Evolutionary conservation across 2,113 vertebrate species (phyloP).

Genomic region (Charina bottae): DNA sequence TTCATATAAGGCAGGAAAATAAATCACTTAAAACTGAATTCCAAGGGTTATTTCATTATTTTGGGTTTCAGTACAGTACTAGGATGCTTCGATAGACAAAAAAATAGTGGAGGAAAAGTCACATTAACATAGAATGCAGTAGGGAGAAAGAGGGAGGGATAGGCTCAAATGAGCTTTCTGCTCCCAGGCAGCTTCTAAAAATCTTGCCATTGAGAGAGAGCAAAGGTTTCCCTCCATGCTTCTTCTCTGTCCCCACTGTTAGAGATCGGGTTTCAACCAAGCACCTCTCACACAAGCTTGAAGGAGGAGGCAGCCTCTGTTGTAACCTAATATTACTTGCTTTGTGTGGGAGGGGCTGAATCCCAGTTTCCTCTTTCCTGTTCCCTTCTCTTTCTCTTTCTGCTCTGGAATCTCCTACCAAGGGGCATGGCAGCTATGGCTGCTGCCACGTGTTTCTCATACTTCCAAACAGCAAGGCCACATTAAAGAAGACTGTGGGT

Average conservation of each 20-base stretch:
- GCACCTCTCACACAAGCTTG: no score
- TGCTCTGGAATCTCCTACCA: no score
- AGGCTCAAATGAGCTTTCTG: background rate
- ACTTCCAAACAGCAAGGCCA: no score
- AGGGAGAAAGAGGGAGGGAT: background rate
- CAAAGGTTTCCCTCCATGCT: background rate
- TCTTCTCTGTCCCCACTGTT: background rate
- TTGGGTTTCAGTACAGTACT: background rate
- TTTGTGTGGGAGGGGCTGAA: no score
- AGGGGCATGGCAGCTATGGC: no score
- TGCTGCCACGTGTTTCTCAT: no score
- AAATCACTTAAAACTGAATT: background rate
- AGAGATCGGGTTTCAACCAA: no score
- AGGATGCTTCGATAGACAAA: background rate
- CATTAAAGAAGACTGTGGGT: no score
- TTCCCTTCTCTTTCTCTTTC: no score
- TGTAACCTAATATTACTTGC: no score
- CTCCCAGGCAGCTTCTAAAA: background rate
- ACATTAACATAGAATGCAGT: background rate
- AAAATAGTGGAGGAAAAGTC: background rate
- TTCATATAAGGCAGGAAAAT: background rate
- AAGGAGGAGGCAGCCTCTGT: no score
- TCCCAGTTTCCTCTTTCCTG: no score
- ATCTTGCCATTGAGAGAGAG: background rate
- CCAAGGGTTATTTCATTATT: background rate